Base-by-base conservation (phyloP, 2,888 invertebrate species). In the Kuschelorhynchus macadamiae region DNA sequence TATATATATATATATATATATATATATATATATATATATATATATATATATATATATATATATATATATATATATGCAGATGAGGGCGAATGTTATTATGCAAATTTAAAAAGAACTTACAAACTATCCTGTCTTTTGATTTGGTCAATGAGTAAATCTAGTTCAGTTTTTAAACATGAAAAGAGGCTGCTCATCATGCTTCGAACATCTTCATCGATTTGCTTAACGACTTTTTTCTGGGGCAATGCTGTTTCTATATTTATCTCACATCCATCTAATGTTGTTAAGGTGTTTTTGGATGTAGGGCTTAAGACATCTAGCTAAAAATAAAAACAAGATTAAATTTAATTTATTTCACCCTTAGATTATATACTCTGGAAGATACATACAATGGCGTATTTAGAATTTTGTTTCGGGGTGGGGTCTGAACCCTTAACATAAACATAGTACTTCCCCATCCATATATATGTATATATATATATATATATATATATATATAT, bases 121-220 rank as follows among this genome's bases (percentile, higher is more conserved):
- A 96, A 95, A 76, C 92, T 91, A 83, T 97, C 96, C 77, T 93
- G 89, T 77, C 91, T 91, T 84, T 96, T 97, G 74, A 95, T 91
- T 80, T 93, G 91, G 44, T 89, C 88, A 69, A 98, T 93, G 77
- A 98, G 95, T 78, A 88, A 90, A 64, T 92, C 90, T 66, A 98
- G 85, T 82, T 97, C 96, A 0, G 88, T 86, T 86, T 98, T 97
- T 21, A 98, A 87, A 70, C 91, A 88, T 1, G 93, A 92, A 86
- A 98, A 98, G 79, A 98, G 88, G 73, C 92, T 94, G 60, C 88
- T 88, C 95, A 98, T 95, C 86, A 96, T 91, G 72, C 90, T 90
- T 5, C 93, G 86, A 57, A 94, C 90, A 84, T 94, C 95, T 80
- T 91, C 92, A 74, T 91, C 91, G 44, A 91, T 88, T 82, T 90